These are phyloP conservation scores for Caretta caretta DNA, from an alignment of 2,113 vertebrate genomes.

Conservation along the genomic window DNA sequence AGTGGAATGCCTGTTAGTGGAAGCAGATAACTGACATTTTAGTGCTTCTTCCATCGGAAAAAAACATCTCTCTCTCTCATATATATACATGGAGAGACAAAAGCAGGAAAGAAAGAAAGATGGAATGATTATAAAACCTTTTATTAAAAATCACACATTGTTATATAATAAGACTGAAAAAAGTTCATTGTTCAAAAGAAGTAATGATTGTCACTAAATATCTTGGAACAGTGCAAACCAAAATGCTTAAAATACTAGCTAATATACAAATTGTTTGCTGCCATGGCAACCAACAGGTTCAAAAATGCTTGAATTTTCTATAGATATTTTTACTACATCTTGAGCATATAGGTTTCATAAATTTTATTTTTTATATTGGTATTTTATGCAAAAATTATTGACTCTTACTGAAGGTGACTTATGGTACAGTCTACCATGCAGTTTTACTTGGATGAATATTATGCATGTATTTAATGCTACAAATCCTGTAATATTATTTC, in stretches of 20 bases:
- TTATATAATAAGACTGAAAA: not conserved
- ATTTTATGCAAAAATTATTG: not conserved
- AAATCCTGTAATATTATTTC: not conserved
- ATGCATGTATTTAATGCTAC: not conserved
- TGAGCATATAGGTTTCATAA: not conserved
- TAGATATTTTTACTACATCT: not conserved
- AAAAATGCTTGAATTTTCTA: conserved; percentile 15
- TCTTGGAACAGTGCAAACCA: conserved; percentile 1
- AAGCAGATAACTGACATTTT: not conserved
- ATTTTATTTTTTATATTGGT: not conserved
- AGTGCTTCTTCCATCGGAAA: not conserved
- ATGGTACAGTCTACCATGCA: not conserved
- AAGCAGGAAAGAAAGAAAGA: not conserved
- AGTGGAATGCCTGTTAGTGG: not conserved
- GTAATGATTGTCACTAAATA: not conserved
- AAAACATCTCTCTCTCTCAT: not conserved
- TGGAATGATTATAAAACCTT: not conserved
- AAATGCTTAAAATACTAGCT: conserved; percentile 8
- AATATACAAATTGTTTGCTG: conserved; percentile 52
- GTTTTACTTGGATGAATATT: not conserved
- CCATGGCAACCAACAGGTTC: conserved; percentile 64
- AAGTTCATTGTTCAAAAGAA: not conserved
- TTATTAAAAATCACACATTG: not conserved
- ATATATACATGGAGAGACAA: not conserved
- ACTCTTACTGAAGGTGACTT: not conserved